Evolutionary conservation across 2,797 vertebrate species (phyloP), one percentile per base, ranked within the genome.

Genomic region (Myotis findleyi): DNA sequence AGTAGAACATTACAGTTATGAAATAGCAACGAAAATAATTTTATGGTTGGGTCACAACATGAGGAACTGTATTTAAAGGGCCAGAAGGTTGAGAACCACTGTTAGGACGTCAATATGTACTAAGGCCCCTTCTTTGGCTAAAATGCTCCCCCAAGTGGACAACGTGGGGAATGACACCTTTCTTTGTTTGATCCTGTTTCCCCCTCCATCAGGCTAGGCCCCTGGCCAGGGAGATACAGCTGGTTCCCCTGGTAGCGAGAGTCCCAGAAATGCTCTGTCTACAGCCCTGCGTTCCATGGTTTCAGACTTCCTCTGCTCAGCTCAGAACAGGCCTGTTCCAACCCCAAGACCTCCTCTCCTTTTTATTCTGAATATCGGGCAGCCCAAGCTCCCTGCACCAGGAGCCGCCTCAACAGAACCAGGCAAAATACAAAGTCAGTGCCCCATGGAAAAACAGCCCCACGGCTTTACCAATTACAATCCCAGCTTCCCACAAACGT

Each of bases 71-170:
- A 44, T 44, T 44, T 44, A 44, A 9, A 44, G 41, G 41, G 41
- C 41, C 41, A 44, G 41, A 44, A 44, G 41, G 41, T 44, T 10
- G 41, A 44, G 41, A 44, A 44, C 41, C 51, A 55, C 7, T 21
- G 3, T 55, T 55, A 57, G 25, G 9, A n/a, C 12, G 3, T 57
- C 27, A 2, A 12, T 0, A 30, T 6, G 44, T 62, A 36, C 51
- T 0, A 20, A 55, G 36, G 23, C 27, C 62, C 82, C 53, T 95
- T 96, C 85, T 91, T 53, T 85, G 95, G 95, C 92, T 96, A 94
- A 91, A 86, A 79, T 41, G 8, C 95, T 89, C 97, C 97, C 77
- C 93, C 97, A 33, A 91, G 96, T 96, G 97, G 97, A 75, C 90
- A 82, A 55, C 66, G 17, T 0, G 0, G 27, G 81, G 38, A 18